Conservation (phyloP, 1,140 invertebrate genomes). For the Eurosta solidaginis region DNA sequence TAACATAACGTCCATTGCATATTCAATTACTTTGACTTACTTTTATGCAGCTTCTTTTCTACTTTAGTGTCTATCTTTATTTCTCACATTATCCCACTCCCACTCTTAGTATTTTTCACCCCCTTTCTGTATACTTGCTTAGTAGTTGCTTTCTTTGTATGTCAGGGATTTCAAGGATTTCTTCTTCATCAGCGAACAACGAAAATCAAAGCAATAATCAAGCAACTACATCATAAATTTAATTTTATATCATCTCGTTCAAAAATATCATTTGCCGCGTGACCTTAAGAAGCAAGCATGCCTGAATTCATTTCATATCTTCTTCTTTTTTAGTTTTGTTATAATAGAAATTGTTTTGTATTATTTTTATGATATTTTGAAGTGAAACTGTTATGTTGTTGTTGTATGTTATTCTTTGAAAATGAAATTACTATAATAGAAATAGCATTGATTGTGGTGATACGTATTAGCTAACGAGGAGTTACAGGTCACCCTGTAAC, state of each 20-base stretch:
- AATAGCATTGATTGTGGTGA: too few relatives aligned
- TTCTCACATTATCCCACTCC: too few relatives aligned
- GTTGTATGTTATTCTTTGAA: background rate
- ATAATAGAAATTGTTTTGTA: background rate
- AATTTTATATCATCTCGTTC: constrained; percentile 22
- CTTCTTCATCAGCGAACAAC: background rate
- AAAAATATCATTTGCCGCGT: background rate
- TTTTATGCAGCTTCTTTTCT: background rate
- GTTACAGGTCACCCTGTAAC: too few relatives aligned
- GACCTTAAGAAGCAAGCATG: constrained; percentile 17
- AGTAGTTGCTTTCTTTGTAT: too few relatives aligned
- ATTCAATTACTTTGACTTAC: constrained; percentile 16
- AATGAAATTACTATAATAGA: too few relatives aligned
- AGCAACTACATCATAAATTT: constrained; percentile 22
- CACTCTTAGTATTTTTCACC: too few relatives aligned
- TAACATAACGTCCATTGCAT: background rate
- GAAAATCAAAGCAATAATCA: constrained; percentile 23
- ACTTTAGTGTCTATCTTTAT: too few relatives aligned
- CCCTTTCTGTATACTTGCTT: too few relatives aligned
- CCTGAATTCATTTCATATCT: background rate
- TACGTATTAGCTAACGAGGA: too few relatives aligned
- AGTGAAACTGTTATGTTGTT: background rate
- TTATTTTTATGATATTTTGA: background rate
- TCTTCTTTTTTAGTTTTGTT: background rate
- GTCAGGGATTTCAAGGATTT: constrained; percentile 7